These are phyloP conservation scores for Stichodactyla mertensii DNA, from an alignment of 64 coral and sea anemone species.

Conservation along the genomic window DNA sequence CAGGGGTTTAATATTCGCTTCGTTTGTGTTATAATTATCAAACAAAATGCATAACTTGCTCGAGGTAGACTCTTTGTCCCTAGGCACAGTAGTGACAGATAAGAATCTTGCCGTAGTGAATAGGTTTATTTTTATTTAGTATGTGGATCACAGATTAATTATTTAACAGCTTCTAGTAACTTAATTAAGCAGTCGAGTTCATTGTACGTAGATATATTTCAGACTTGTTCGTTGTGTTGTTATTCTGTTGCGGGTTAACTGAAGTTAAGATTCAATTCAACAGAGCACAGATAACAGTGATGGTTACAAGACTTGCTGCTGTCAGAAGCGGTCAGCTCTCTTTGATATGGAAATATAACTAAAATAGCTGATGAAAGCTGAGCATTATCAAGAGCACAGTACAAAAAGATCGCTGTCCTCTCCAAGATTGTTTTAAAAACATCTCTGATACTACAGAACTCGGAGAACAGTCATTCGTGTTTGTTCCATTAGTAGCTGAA, in stretches of 20 bases:
- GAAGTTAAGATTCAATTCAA: background rate
- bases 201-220: background rate
- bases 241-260: background rate
- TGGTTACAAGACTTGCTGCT: background rate
- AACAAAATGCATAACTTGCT: background rate
- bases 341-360: background rate
- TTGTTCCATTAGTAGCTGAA: constrained; percentile 6
- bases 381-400: background rate
- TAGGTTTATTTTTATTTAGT: background rate
- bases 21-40: background rate
- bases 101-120: background rate
- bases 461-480: background rate
- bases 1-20: background rate
- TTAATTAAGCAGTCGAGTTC: background rate
- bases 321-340: background rate
- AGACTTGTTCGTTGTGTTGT: background rate
- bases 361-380: background rate
- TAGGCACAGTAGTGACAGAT: background rate
- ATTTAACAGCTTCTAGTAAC: background rate
- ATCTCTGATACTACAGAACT: background rate
- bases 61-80: background rate
- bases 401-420: background rate
- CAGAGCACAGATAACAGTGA: background rate
- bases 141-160: background rate
- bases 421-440: background rate